These are phyloP conservation scores for Mastacembelus armatus DNA, from an alignment of 2,797 vertebrate species.

Conservation along the genomic window DNA sequence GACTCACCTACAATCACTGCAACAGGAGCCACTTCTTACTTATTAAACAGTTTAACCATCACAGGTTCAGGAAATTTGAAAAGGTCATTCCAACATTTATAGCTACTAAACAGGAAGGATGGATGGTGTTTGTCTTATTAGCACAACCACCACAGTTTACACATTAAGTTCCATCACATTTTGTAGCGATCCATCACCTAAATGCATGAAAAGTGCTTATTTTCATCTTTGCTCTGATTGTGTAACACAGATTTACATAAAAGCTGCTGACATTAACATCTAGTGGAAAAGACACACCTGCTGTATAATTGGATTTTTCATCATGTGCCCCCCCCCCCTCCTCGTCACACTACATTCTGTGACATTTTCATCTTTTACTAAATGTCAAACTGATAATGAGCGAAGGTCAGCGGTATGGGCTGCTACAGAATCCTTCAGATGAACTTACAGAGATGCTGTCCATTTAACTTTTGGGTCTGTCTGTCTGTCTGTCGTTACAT, in stretches of 20 bases:
- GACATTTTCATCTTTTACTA: constrained; percentile 94
- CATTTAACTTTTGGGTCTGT: constrained; percentile 78
- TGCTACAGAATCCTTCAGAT: background rate
- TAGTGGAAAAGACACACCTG: constrained; percentile 73
- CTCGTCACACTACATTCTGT: constrained; percentile 78
- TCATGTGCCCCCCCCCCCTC: constrained; percentile 26
- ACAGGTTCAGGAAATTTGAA: too few relatives aligned
- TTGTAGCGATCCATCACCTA: background rate
- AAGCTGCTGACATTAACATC: constrained; percentile 87
- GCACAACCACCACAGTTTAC: background rate
- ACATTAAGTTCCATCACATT: constrained; percentile 10
- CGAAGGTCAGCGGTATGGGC: constrained; percentile 75
- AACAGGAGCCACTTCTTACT: constrained; percentile 23
- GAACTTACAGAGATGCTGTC: constrained; percentile 24
- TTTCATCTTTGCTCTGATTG: constrained; percentile 6
- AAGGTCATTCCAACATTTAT: too few relatives aligned
- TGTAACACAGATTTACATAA: constrained; percentile 73
- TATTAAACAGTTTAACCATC: constrained; percentile 20
- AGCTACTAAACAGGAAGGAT: too few relatives aligned
- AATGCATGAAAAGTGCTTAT: constrained; percentile 19
- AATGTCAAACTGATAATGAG: constrained; percentile 84
- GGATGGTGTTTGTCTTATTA: constrained; percentile 17
- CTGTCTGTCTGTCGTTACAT: background rate
- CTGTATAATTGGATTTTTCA: constrained; percentile 86
- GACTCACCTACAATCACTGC: constrained; percentile 41